Evolutionary conservation across 2,888 invertebrate species (phyloP).

Genomic region (Macaria liturata): DNA sequence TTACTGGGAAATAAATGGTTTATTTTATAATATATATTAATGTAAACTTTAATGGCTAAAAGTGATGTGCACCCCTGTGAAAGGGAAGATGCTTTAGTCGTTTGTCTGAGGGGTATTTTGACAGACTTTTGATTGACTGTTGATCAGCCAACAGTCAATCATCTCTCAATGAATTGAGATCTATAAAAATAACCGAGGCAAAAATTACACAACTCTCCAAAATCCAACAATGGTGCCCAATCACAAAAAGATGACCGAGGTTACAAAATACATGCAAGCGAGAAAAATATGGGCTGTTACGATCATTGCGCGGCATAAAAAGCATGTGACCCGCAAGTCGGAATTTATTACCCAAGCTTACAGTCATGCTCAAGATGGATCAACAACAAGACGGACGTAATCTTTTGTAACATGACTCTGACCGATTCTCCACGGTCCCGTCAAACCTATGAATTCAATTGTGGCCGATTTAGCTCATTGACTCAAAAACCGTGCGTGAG

Average conservation of each 20-base stretch:
- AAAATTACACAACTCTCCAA: conserved; percentile 3
- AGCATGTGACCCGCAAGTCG: conserved; percentile 32
- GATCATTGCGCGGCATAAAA: conserved; percentile 20
- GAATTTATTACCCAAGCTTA: conserved; percentile 35
- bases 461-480: conserved; percentile 72
- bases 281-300: conserved; percentile 14
- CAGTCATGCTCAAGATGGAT: conserved; percentile 43
- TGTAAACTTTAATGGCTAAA: background rate
- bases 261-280: conserved; percentile 13
- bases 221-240: conserved; percentile 7
- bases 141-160: too few species aligned
- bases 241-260: conserved; percentile 12
- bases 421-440: conserved; percentile 74
- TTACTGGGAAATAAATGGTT: background rate
- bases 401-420: conserved; percentile 64
- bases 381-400: conserved; percentile 39
- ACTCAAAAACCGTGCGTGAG: conserved; percentile 67
- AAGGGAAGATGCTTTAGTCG: background rate
- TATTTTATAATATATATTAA: background rate
- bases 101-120: too few species aligned
- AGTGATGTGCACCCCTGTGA: too few species aligned
- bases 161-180: too few species aligned
- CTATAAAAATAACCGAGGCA: background rate
- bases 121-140: too few species aligned
- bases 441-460: conserved; percentile 71